Base-by-base conservation (phyloP, 2,888 invertebrate genomes). In the Chelonus formosanus region DNA sequence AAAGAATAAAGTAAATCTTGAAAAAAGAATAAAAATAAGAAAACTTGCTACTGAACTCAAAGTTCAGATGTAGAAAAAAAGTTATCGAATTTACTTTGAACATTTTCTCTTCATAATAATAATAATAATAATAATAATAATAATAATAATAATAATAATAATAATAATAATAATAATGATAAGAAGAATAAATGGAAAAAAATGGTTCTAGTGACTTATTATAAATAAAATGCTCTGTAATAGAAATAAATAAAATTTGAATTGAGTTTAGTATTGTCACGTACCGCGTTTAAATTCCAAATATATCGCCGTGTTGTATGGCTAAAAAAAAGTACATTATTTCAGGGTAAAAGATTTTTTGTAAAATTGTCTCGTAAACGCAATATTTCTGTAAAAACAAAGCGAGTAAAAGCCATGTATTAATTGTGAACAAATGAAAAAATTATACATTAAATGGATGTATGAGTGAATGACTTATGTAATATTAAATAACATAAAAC, bases 261-360 rank as follows among this genome's bases (percentile, higher is more conserved):
- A 20, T 20, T 20, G 20, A 20, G 20, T 20, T 20, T 20, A 20
- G 20, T 20, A 20, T 20, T 48, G 45, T 50, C 50, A 36, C 60
- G 43, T 43, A n/a, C 31, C 31, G 60, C 40, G 40, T 36, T 60
- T 20, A 20, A 60, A 60, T 8, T 35, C 32, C 44, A 57, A 53
- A 10, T 52, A 64, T 20, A 53, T 59, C 36, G 47, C 48, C 47
- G 64, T 50, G 50, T 32, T 44, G 43, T n/a, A 50, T n/a, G 50
- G 40, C 10, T 52, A 35, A 57, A 70, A 74, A 75, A 68, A 75
- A 75, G 73, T 75, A 76, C 71, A 77, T 78, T 76, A 78, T 77
- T 81, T 77, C 82, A 82, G 82, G 81, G 81, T 81, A 81, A 78
- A 75, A 65, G 63, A 54, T 69, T 72, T 74, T 73, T 73, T 73